Evolutionary conservation across 2,888 invertebrate species (phyloP), one percentile per base, ranked within the genome.

Genomic region (Diarsia brunnea): DNA sequence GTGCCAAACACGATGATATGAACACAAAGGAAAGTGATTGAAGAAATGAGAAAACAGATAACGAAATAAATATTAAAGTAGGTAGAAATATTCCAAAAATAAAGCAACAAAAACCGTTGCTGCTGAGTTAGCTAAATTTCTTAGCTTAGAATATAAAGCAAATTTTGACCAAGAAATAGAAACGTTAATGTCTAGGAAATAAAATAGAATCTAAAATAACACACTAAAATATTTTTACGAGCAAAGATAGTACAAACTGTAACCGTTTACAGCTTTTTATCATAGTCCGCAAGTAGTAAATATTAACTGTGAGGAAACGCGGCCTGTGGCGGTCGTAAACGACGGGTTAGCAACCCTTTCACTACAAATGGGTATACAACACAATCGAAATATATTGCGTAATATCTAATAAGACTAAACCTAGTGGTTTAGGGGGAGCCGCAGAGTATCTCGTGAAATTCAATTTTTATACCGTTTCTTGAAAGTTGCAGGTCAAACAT

Each of bases 261-360:
- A 71, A 69, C 43, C 61, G 69, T 85, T 85, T 74, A 84, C 68
- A 69, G 80, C 72, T 71, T 80, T 77, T 82, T 82, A 84, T 79
- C 73, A 79, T 76, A 78, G 60, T 73, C 63, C 31, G 47, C 49
- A 66, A 79, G 84, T 84, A 75, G 84, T 87, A 80, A 87, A 87
- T 85, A 78, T 74, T 68, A 65, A 78, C 69, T 49, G 68, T 72
- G 70, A 61, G 61, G 70, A 84, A 67, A 66, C 60, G 79, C 71
- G 66, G 66, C 49, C 76, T 61, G 68, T 63, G 38, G 53, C 16
- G 65, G 68, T 85, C 84, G 75, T 87, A 87, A 87, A 87, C 65
- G 53, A 58, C 68, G 47, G 73, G 68, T 73, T 66, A 67, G 38
- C 49, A 84, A 77, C 69, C 78, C 58, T 84, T 81, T 63, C 14